These are phyloP conservation scores for Toxotes lorentzi DNA, from an alignment of 2,797 vertebrate genomes.

Conservation along the genomic window DNA sequence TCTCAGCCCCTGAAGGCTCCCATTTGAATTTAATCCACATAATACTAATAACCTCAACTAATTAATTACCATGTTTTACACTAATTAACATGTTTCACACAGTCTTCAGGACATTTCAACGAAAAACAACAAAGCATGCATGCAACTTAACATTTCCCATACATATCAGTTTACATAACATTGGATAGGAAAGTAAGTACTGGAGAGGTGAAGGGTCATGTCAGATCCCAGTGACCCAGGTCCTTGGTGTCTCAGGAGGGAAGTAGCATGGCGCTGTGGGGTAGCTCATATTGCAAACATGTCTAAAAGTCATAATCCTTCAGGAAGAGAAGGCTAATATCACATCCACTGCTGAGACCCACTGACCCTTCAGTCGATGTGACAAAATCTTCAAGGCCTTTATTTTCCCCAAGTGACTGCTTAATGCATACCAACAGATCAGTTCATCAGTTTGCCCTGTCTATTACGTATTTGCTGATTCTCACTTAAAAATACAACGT, in stretches of 20 bases:
- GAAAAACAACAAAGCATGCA: slow-evolving; percentile 52
- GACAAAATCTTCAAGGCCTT: slow-evolving; percentile 52
- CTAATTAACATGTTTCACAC: slow-evolving; percentile 52
- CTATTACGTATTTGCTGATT: slow-evolving; percentile 21
- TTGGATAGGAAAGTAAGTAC: slow-evolving; percentile 53
- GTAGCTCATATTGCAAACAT: slow-evolving; percentile 72
- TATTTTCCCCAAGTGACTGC: slow-evolving; percentile 37
- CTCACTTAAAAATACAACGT: not conserved
- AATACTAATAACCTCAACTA: slow-evolving; percentile 53
- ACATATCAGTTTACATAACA: slow-evolving; percentile 76
- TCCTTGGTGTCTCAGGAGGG: slow-evolving; percentile 57
- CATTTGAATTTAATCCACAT: slow-evolving; percentile 56
- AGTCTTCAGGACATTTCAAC: slow-evolving; percentile 55
- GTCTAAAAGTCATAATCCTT: slow-evolving; percentile 76
- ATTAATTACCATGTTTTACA: slow-evolving; percentile 64
- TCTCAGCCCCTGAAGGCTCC: slow-evolving; percentile 16
- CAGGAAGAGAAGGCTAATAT: slow-evolving; percentile 60
- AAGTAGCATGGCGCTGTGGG: slow-evolving; percentile 43
- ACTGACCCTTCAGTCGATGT: slow-evolving; percentile 52
- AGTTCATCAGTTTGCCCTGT: slow-evolving; percentile 10
- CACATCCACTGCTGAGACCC: slow-evolving; percentile 53
- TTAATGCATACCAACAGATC: slow-evolving; percentile 28
- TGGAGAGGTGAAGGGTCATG: slow-evolving; percentile 72
- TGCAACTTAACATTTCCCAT: slow-evolving; percentile 77
- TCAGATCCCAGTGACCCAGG: slow-evolving; percentile 67